Conservation (phyloP, 2,113 vertebrate species). For the Bagarius yarrelli region DNA sequence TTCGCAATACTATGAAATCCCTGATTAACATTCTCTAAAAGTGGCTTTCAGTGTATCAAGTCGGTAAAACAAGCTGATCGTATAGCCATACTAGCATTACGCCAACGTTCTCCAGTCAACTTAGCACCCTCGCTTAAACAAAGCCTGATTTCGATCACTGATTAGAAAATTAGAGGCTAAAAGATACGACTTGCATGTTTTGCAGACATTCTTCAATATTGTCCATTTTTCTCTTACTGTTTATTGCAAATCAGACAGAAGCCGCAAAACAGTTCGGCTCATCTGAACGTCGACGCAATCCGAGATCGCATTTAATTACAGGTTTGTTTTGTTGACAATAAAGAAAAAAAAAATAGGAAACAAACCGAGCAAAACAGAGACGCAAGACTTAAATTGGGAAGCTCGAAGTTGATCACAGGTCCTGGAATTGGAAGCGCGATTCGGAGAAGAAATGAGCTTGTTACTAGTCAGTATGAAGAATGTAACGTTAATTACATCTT, state of each 20-base stretch:
- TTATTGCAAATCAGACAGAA: no score
- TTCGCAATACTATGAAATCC: no score
- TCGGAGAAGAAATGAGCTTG: conserved; percentile 1
- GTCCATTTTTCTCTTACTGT: no score
- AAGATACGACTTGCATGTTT: no score
- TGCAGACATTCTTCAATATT: no score
- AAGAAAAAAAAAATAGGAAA: no score
- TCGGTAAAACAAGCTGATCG: no score
- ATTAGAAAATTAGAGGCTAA: no score
- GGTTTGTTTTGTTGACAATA: neutral
- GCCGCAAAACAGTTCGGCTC: neutral
- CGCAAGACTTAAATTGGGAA: neutral
- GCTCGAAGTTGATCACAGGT: neutral
- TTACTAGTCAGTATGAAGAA: neutral
- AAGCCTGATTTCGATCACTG: neutral
- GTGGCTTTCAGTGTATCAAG: neutral
- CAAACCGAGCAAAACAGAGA: neutral
- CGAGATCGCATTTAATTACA: conserved; percentile 17
- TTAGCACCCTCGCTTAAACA: neutral
- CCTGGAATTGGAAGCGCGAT: neutral
- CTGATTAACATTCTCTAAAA: neutral
- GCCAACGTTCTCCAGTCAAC: neutral
- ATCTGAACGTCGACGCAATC: neutral
- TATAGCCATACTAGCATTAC: neutral
- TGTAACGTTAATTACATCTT: neutral